Percentiles rank a stretch among this genome's conserved stretches.
These are phyloP conservation scores for Panurus biarmicus DNA, from an alignment of 2,113 vertebrate species.

Conservation along the genomic window DNA sequence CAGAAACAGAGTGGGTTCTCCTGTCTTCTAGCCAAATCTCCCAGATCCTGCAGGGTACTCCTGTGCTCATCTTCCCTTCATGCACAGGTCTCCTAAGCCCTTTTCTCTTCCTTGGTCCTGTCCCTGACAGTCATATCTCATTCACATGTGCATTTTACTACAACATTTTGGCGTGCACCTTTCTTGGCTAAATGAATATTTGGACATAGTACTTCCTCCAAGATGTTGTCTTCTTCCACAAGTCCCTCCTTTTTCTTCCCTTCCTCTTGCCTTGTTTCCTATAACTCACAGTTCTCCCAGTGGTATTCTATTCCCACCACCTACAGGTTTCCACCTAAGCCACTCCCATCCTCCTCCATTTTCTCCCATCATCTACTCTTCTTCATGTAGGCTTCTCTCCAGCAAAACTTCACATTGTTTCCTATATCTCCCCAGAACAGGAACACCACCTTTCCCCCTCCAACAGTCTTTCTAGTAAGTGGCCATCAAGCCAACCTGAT, in stretches of 20 bases:
- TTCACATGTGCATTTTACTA: neutral
- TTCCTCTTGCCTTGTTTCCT: neutral
- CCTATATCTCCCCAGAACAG: neutral
- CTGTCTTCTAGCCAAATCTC: neutral
- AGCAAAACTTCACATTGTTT: neutral
- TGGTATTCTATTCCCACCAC: neutral
- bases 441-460: neutral
- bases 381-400: neutral
- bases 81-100: neutral
- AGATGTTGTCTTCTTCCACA: neutral
- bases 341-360: neutral
- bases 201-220: neutral
- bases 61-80: neutral
- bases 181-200: neutral
- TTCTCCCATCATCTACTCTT: neutral
- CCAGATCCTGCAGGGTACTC: neutral
- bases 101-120: neutral
- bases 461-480: neutral
- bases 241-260: neutral
- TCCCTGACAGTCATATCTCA: neutral
- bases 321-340: neutral
- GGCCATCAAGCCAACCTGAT: neutral
- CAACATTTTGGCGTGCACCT: neutral
- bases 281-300: neutral
- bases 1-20: conserved; percentile 17